A percentile compares a stretch with the other conserved stretches of the same genome.
These are phyloP conservation scores for Calypte anna DNA, from an alignment of 2,113 vertebrate species.

Conservation along the genomic window DNA sequence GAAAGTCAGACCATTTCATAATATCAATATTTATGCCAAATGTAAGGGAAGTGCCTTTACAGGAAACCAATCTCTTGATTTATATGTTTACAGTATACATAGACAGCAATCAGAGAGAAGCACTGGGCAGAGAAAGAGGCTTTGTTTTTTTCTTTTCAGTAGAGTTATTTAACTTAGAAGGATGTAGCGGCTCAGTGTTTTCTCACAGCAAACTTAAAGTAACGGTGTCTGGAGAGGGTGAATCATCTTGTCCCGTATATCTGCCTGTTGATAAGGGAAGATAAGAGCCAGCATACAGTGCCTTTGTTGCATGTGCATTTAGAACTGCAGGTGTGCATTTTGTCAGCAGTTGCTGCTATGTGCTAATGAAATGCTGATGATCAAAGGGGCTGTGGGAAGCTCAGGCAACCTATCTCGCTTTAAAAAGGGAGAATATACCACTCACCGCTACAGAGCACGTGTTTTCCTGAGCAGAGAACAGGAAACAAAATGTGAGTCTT, in stretches of 20 bases:
- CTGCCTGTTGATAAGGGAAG: not conserved
- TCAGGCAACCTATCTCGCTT: not conserved
- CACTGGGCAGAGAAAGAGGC: not conserved
- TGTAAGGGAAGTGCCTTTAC: not conserved
- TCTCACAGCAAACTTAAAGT: constrained; percentile 13
- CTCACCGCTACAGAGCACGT: not conserved
- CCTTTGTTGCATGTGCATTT: not conserved
- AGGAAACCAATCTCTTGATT: not conserved
- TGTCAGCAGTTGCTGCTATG: not conserved
- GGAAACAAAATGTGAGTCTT: not conserved
- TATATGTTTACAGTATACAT: not conserved
- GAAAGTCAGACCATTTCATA: not conserved
- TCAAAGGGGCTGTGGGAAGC: not conserved
- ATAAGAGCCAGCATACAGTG: not conserved
- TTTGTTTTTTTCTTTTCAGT: not conserved
- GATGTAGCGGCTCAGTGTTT: not conserved
- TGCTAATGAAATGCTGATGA: not conserved
- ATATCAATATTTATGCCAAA: not conserved
- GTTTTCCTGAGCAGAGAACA: not conserved
- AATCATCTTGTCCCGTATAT: constrained; percentile 46
- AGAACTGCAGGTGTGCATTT: not conserved
- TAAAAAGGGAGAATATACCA: not conserved
- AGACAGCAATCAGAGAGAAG: not conserved
- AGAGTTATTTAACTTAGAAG: not conserved
- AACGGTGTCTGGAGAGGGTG: constrained; percentile 23